Evolutionary conservation across 2,797 vertebrate genomes (phyloP).

Genomic region (Distichodus sexfasciatus): DNA sequence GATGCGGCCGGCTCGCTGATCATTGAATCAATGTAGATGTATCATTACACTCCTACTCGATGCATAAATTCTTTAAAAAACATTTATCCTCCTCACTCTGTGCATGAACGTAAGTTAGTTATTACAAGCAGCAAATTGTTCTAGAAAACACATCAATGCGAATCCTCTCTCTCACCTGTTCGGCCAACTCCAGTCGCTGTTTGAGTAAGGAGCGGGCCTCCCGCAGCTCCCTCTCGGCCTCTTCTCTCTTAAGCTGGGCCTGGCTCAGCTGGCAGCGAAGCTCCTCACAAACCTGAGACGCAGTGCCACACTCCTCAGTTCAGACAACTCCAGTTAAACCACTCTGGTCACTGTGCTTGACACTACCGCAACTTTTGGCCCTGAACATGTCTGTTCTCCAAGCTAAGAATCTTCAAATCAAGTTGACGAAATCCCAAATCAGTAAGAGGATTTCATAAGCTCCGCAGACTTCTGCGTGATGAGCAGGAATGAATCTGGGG

Average conservation of each 20-base stretch:
- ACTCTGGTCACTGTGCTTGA: background rate
- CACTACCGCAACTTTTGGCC: too few relatives aligned
- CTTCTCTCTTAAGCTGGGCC: slow-evolving; percentile 85
- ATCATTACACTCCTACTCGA: too few relatives aligned
- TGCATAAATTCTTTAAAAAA: too few relatives aligned
- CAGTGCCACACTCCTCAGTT: background rate
- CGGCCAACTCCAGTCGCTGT: slow-evolving; percentile 82
- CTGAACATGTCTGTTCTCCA: slow-evolving; percentile 5
- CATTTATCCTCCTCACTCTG: too few relatives aligned
- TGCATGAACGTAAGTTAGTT: too few relatives aligned
- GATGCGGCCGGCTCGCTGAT: too few relatives aligned
- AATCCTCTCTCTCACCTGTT: slow-evolving; percentile 73
- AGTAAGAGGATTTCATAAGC: slow-evolving; percentile 9
- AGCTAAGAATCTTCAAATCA: background rate
- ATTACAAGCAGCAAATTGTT: too few relatives aligned
- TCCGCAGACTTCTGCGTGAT: background rate
- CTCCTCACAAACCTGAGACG: slow-evolving; percentile 82
- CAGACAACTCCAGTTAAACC: background rate
- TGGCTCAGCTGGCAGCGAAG: slow-evolving; percentile 86
- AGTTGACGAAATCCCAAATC: slow-evolving; percentile 29
- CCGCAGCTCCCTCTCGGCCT: slow-evolving; percentile 86
- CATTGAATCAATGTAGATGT: too few relatives aligned
- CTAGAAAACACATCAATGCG: background rate
- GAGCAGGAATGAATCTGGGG: background rate
- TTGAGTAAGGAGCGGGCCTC: slow-evolving; percentile 81